These are phyloP conservation scores for Piaya cayana DNA, from an alignment of 2,113 vertebrate species.

Conservation along the genomic window DNA sequence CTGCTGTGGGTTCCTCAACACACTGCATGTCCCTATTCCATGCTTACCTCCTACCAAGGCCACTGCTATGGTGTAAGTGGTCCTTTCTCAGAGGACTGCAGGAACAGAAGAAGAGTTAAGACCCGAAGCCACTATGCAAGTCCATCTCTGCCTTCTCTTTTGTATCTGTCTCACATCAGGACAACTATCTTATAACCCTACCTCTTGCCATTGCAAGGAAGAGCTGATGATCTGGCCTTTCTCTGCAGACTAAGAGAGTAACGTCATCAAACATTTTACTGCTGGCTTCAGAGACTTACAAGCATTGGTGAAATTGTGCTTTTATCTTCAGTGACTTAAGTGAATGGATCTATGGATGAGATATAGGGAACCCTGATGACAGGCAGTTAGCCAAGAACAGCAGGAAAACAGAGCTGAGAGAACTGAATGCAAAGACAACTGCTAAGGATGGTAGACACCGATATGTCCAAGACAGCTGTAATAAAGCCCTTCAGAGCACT, in stretches of 20 bases:
- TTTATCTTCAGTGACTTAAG: neutral
- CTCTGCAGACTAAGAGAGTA: neutral
- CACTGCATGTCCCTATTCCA: neutral
- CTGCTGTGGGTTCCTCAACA: neutral
- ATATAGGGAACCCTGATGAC: neutral
- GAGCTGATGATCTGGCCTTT: neutral
- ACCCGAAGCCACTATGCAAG: neutral
- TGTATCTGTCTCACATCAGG: neutral
- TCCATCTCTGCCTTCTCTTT: neutral
- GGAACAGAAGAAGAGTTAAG: neutral
- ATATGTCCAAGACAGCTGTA: neutral
- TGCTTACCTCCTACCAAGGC: neutral
- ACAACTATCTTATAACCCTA: fast-evolving
- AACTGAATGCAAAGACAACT: neutral
- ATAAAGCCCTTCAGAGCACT: neutral
- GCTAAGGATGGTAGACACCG: neutral
- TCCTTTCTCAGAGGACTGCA: neutral
- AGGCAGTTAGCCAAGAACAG: neutral
- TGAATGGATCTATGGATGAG: neutral
- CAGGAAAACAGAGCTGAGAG: neutral
- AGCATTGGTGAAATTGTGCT: neutral
- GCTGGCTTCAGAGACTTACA: neutral
- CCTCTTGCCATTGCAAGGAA: neutral
- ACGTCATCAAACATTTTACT: neutral
- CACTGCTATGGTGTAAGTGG: neutral